phyloP scores from a whole-genome alignment of 2,888 invertebrate species.

The Cremastobaeus sp. region DNA sequence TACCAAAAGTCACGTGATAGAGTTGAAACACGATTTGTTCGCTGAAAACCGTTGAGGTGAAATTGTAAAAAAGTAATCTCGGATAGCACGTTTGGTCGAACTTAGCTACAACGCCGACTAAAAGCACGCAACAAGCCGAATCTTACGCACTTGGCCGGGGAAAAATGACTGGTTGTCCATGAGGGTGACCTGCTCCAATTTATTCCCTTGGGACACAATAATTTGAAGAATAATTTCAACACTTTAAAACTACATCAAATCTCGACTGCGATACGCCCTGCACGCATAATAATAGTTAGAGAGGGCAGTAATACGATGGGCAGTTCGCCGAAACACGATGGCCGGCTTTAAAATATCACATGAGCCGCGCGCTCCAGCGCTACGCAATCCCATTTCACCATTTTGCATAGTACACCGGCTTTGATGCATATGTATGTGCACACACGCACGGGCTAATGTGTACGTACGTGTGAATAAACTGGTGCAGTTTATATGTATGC shows the following conservation, averaged over 20 bases:
- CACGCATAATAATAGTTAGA: constrained; percentile 56
- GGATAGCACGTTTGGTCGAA: constrained; percentile 35
- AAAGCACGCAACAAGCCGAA: constrained; percentile 16
- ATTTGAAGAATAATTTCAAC: constrained; percentile 54
- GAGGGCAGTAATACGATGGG: constrained; percentile 52
- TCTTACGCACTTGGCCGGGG: constrained; percentile 24
- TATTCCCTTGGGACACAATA: constrained; percentile 42
- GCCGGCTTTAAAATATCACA: constrained; percentile 70
- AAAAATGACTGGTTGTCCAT: constrained; percentile 39
- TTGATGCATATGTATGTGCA: constrained; percentile 58
- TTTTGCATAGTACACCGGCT: constrained; percentile 73
- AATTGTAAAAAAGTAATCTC: constrained; percentile 42
- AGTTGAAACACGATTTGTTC: constrained; percentile 34
- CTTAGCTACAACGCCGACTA: constrained; percentile 26
- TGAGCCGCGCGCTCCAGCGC: constrained; percentile 64
- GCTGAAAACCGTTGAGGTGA: constrained; percentile 26
- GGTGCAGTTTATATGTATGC: constrained; percentile 47
- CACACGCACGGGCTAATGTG: constrained; percentile 47
- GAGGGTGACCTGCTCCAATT: constrained; percentile 44
- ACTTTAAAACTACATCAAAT: constrained; percentile 57
- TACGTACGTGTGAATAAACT: constrained; percentile 43
- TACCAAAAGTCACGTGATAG: constrained; percentile 37
- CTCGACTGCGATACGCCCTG: constrained; percentile 50
- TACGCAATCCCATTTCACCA: constrained; percentile 74
- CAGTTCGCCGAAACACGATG: constrained; percentile 57